These are phyloP conservation scores for Colletes gigas DNA, from an alignment of 1,140 invertebrate species.

Conservation along the genomic window DNA sequence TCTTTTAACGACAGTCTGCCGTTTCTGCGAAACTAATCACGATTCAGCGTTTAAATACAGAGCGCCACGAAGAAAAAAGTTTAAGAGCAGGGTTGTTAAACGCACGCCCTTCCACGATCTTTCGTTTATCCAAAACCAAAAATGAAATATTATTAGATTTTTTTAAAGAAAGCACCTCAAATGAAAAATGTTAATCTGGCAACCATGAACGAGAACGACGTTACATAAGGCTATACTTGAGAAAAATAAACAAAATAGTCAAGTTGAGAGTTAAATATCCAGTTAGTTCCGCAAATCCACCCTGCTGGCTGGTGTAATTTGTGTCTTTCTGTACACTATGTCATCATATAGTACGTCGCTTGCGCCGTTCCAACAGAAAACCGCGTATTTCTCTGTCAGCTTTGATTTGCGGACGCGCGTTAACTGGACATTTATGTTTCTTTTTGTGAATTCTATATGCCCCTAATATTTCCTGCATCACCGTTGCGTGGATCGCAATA, in stretches of 20 bases:
- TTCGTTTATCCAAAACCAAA: no score
- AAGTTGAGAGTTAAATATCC: not conserved
- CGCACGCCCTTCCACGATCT: no score
- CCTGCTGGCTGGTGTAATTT: not conserved
- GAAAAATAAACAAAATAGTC: not conserved
- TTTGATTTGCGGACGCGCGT: slow-evolving; percentile 5
- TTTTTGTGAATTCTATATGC: not conserved
- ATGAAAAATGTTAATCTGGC: no score
- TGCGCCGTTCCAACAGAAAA: not conserved
- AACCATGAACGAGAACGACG: no score
- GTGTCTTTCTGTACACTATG: not conserved
- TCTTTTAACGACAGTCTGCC: not conserved
- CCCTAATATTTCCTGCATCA: not conserved
- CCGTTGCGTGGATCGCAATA: no score
- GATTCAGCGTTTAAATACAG: not conserved
- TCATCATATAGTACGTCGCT: not conserved
- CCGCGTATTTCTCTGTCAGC: slow-evolving; percentile 1
- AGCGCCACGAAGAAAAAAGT: no score
- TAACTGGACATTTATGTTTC: not conserved
- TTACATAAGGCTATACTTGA: no score
- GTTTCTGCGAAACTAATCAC: not conserved
- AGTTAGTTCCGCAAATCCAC: not conserved
- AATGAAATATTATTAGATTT: no score
- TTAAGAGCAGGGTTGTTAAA: no score
- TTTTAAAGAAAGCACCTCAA: no score